Base-by-base conservation (phyloP, 2,113 vertebrate genomes). In the Hippopotamus amphibius region DNA sequence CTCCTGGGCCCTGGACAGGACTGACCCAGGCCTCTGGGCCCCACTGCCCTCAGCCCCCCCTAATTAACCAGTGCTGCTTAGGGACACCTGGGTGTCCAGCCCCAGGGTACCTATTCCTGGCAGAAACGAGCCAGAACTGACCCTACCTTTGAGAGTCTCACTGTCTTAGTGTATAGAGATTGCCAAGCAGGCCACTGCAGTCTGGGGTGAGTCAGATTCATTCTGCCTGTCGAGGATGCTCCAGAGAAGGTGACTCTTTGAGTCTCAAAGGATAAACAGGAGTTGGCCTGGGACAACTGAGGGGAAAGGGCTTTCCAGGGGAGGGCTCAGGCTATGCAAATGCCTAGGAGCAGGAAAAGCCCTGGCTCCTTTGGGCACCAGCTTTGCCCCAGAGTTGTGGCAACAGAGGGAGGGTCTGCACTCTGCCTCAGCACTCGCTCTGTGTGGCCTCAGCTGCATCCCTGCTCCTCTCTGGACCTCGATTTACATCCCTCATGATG, bases 1-100 rank as follows among this genome's bases (percentile, higher is more conserved):
- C 74, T 97, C 93, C 80, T 84, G 89, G 43, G 61, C 28, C 50
- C 46, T 74, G 87, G 77, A 93, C 21, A 74, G 89, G 82, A 77
- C 89, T 87, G 86, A 81, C 21, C 65, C 57, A 66, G 69, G 43
- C 16, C n/a, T 87, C 50, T 61, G 68, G 66, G 53, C 6, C 7
- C 63, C 11, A 9, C n/a, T 71, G 33, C 72, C 81, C 68, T 92
- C 71, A 80, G 74, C 16, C 22, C 79, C 59, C 71, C 69, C 74
- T 93, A 88, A 92, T 93, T 90, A 97, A 83, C 43, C 68, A 69
- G 59, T 6, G 1, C 63, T 68, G 63, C 61, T 79, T 41, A 74
- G 59, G 46, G 63, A 69, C 68, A 81, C 37, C 30, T 28, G 1
- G 7, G n/a, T 66, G n/a, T 91, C 65, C 43, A 59, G 76, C 15